These are phyloP conservation scores for Pharmacophagus antenor DNA, from an alignment of 2,888 invertebrate species.

Conservation along the genomic window DNA sequence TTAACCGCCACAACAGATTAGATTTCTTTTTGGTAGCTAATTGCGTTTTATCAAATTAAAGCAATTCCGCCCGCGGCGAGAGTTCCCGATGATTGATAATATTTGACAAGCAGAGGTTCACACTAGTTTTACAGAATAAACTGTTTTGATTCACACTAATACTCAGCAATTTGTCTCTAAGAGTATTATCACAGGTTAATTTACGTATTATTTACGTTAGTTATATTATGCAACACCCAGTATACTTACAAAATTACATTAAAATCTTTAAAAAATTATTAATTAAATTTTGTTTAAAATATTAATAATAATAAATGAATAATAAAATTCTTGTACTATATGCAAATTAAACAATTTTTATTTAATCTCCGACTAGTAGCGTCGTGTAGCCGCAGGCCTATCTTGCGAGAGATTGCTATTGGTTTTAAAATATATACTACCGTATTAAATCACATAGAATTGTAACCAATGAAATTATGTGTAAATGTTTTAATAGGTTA, in stretches of 20 bases:
- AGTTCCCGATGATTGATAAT: constrained; percentile 72
- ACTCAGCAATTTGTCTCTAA: constrained; percentile 64
- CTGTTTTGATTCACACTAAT: constrained; percentile 75
- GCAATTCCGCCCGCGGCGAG: constrained; percentile 63
- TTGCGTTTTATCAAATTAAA: constrained; percentile 81
- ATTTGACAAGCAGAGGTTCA: constrained; percentile 65
- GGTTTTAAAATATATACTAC: constrained; percentile 10
- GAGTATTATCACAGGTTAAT: not conserved
- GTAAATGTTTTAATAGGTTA: not conserved
- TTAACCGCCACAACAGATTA: constrained; percentile 70
- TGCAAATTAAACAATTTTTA: no score
- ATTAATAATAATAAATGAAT: no score
- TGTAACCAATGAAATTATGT: not conserved
- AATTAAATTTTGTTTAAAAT: no score
- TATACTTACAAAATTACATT: no score
- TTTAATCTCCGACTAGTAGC: constrained; percentile 37
- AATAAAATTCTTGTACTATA: no score
- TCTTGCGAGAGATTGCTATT: constrained; percentile 21
- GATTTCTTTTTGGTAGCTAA: constrained; percentile 80
- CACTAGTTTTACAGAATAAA: constrained; percentile 77
- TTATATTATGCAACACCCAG: no score
- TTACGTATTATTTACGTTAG: no score
- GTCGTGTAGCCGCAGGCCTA: constrained; percentile 38
- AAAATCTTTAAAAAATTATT: no score
- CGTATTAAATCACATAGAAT: not conserved